Base-by-base conservation (phyloP, 2,797 vertebrate species). In the Sebastes aleutianus region DNA sequence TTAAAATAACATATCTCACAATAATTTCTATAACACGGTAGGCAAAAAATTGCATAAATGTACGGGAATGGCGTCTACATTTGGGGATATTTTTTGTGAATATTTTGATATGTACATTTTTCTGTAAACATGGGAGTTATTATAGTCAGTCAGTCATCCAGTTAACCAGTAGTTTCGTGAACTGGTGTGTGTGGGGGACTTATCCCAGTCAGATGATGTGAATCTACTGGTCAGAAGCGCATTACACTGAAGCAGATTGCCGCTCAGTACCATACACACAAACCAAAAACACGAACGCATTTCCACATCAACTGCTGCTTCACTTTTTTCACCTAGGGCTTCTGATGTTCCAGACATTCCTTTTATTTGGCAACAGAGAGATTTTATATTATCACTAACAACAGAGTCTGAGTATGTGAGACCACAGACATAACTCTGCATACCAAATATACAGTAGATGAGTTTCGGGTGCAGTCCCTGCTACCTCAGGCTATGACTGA, bases 171-270 rank as follows among this genome's bases (percentile, higher is more conserved):
- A 56, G 59, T 36, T 66, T 5, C 5, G 5, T 81, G 61, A 79
- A 11, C 59, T 67, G 9, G 39, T 67, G 27, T 81, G 56, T 62
- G 39, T 5, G 6, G 43, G 36, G 76, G 70, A 68, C 63, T 94
- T 91, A 92, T 94, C 88, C 84, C 83, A 76, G 74, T 94, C 91
- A 93, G 86, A 83, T 91, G 91, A 91, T 74, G 27, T 83, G 76
- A 78, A 57, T 11, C 70, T 82, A 70, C 53, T 58, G 75, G 61
- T 79, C 71, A 81, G 72, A 69, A 80, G 78, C 69, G 71, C 77
- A 80, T 70, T 79, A 83, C 10, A 76, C n/a, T 47, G 58, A 31
- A 79, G 71, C 20, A 80, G 26, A 56, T 66, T 6, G 4, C 20
- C 5, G 1, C 39, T 54, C n/a, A 62, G 47, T 43, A 32, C 10